Percentiles rank a stretch among this genome's conserved stretches.
These are phyloP conservation scores for Python bivittatus DNA, from an alignment of 2,113 vertebrate genomes.

Conservation along the genomic window DNA sequence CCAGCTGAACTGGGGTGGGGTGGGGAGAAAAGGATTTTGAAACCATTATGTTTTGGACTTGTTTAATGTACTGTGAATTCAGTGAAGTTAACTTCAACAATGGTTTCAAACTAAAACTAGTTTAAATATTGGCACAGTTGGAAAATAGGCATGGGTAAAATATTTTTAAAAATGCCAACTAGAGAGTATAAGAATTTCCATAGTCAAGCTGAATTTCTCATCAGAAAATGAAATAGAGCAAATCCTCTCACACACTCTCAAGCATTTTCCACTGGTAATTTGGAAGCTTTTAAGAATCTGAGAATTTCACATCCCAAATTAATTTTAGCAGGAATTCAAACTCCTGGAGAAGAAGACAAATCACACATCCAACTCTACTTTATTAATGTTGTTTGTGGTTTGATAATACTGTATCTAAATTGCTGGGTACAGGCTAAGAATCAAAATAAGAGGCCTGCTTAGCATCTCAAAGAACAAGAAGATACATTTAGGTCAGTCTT, in stretches of 20 bases:
- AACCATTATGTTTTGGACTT: not conserved
- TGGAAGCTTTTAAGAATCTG: not conserved
- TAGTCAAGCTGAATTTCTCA: not conserved
- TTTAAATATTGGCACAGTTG: not conserved
- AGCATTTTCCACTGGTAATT: not conserved
- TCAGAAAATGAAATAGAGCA: not conserved
- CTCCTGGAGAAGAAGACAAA: not conserved
- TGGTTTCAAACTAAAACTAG: not conserved
- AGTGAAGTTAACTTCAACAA: not conserved
- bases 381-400: not conserved
- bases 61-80: not conserved
- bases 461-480: not conserved
- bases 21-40: accelerated
- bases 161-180: not conserved
- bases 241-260: not conserved
- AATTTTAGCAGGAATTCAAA: not conserved
- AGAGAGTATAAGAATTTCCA: not conserved
- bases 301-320: not conserved
- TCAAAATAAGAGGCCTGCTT: not conserved
- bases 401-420: not conserved
- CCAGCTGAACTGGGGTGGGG: accelerated
- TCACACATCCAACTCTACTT: not conserved
- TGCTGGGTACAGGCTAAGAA: not conserved
- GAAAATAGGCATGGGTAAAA: not conserved
- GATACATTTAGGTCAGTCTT: not conserved